These are phyloP conservation scores for Epizoanthus scotinus DNA, from an alignment of 92 coral and sea anemone species.

Conservation along the genomic window DNA sequence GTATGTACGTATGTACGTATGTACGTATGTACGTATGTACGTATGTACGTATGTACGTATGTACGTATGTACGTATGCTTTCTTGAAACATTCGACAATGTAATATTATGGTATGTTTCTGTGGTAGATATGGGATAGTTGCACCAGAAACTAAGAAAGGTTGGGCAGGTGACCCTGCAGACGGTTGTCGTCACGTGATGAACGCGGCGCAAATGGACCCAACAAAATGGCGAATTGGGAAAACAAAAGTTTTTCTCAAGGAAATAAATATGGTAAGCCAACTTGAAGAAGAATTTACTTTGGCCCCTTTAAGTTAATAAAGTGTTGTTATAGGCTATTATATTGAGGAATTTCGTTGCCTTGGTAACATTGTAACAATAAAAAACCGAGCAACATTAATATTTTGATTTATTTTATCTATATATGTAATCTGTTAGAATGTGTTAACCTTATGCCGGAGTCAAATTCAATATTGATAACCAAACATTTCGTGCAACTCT, in stretches of 20 bases:
- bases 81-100: background rate
- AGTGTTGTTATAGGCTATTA: background rate
- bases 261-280: slow-evolving; percentile 74
- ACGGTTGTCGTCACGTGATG: slow-evolving; percentile 67
- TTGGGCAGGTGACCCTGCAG: slow-evolving; percentile 59
- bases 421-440: too few species aligned
- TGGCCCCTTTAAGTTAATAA: too few species aligned
- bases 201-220: slow-evolving; percentile 64
- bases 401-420: too few species aligned
- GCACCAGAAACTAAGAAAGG: slow-evolving; percentile 57
- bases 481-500: too few species aligned
- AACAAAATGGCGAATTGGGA: slow-evolving; percentile 82
- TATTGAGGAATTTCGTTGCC: background rate
- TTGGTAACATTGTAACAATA: background rate
- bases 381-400: background rate
- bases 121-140: slow-evolving; percentile 64
- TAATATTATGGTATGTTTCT: background rate
- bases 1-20: background rate
- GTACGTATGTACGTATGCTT: background rate
- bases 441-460: too few species aligned
- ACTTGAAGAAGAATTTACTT: too few species aligned
- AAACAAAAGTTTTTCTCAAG: slow-evolving; percentile 81
- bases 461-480: too few species aligned
- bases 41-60: background rate
- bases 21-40: background rate